These are phyloP conservation scores for Mesitornis unicolor DNA, from an alignment of 2,113 vertebrate genomes.

Conservation along the genomic window DNA sequence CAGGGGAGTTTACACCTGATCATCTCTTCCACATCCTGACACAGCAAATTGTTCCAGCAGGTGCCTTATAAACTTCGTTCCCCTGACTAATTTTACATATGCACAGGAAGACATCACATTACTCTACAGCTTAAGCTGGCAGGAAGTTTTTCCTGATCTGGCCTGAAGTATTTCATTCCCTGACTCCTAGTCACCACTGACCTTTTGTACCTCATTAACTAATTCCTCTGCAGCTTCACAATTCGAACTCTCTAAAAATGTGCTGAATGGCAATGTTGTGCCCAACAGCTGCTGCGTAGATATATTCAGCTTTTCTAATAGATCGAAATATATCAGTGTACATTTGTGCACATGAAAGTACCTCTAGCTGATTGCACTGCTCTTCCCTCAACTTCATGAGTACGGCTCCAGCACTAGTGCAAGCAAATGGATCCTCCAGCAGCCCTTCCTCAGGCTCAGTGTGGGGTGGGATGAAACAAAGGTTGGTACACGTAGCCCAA, in stretches of 20 bases:
- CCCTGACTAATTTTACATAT: not conserved
- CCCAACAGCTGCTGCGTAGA: not conserved
- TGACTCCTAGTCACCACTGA: not conserved
- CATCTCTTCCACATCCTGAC: not conserved
- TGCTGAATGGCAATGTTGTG: not conserved
- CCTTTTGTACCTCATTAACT: not conserved
- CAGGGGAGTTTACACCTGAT: not conserved
- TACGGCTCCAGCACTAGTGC: accelerated
- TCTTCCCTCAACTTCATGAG: not conserved
- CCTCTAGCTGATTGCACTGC: not conserved
- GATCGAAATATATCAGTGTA: not conserved
- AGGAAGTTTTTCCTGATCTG: not conserved
- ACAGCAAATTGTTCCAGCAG: not conserved
- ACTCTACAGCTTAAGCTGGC: not conserved
- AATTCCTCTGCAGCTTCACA: not conserved
- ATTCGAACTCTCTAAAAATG: not conserved
- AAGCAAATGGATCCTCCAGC: not conserved
- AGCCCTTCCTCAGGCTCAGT: not conserved
- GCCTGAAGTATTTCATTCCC: not conserved
- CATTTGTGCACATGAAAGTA: not conserved
- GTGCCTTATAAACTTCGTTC: not conserved
- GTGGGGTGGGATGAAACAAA: not conserved
- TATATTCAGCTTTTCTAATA: not conserved
- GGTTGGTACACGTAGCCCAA: accelerated
- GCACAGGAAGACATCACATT: not conserved